Percentiles rank a stretch among this genome's conserved stretches.
Evolutionary conservation across 2,888 invertebrate genomes (phyloP).

Genomic region (Aethes cnicana): DNA sequence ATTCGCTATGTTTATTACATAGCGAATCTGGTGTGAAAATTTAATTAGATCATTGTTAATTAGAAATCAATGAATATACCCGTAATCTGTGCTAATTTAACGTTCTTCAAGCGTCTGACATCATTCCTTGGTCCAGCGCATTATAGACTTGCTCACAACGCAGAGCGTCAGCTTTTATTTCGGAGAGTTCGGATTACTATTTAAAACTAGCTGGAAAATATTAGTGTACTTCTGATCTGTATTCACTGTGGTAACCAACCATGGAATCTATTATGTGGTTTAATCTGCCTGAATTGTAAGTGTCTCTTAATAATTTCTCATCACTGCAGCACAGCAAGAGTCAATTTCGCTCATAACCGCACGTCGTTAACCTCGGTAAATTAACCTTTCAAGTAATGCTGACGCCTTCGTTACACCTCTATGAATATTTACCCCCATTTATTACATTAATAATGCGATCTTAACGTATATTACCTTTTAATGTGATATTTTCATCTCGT

Average conservation of each 20-base stretch:
- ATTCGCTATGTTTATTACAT: no score
- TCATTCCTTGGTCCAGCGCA: conserved; percentile 58
- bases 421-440: conserved; percentile 20
- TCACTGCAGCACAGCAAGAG: neutral
- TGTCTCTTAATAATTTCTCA: conserved; percentile 5
- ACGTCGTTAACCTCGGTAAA: conserved; percentile 12
- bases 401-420: conserved; percentile 11
- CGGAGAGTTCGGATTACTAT: conserved; percentile 38
- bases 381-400: conserved; percentile 17
- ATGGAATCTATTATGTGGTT: conserved; percentile 12
- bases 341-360: conserved; percentile 3
- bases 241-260: conserved; percentile 15
- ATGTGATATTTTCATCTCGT: conserved; percentile 17
- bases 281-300: conserved; percentile 18
- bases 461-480: conserved; percentile 5
- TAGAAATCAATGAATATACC: conserved; percentile 46
- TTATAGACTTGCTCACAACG: conserved; percentile 55
- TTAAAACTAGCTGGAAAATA: conserved; percentile 13
- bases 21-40: conserved; percentile 4
- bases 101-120: conserved; percentile 58
- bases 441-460: conserved; percentile 17
- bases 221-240: conserved; percentile 12
- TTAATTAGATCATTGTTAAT: conserved; percentile 37
- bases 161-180: conserved; percentile 51
- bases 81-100: conserved; percentile 58